Evolutionary conservation across 2,797 vertebrate genomes (phyloP).

Genomic region (Anguilla pacifica): DNA sequence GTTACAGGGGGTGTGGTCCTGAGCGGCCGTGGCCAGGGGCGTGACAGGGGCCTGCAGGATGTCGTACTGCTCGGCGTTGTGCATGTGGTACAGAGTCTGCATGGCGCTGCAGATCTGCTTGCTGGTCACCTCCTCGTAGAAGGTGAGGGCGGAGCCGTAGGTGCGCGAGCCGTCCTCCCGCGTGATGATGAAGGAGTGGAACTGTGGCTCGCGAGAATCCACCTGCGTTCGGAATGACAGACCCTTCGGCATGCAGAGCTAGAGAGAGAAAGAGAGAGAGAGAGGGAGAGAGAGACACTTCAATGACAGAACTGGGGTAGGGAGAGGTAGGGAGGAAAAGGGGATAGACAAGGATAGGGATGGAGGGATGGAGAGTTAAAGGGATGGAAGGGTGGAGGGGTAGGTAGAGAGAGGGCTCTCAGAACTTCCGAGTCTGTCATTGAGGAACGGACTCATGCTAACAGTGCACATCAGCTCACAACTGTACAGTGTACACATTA

Average conservation of each 20-base stretch:
- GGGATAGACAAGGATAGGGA: background rate
- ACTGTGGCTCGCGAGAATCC: slow-evolving; percentile 88
- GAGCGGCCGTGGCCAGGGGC: slow-evolving; percentile 65
- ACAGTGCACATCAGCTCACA: background rate
- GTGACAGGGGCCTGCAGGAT: slow-evolving; percentile 80
- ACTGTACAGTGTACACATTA: background rate
- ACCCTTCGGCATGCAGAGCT: slow-evolving; percentile 90
- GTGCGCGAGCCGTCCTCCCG: slow-evolving; percentile 97
- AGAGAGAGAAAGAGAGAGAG: slow-evolving; percentile 46
- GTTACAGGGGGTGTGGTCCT: slow-evolving; percentile 71
- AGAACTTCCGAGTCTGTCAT: no score
- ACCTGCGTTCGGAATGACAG: slow-evolving; percentile 91
- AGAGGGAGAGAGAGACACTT: slow-evolving; percentile 25
- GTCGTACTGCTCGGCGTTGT: slow-evolving; percentile 95
- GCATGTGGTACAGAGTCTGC: slow-evolving; percentile 99
- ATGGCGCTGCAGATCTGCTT: slow-evolving; percentile 99
- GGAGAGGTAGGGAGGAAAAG: background rate
- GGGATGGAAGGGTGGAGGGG: background rate
- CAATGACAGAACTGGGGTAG: background rate
- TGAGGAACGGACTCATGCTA: background rate
- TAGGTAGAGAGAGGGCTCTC: background rate
- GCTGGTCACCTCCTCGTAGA: slow-evolving; percentile 98
- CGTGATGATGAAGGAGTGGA: slow-evolving; percentile 98
- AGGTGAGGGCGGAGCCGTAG: slow-evolving; percentile 96
- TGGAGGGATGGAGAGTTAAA: background rate